These are phyloP conservation scores for Lipophrys pholis DNA, from an alignment of 2,113 vertebrate species.

Conservation along the genomic window DNA sequence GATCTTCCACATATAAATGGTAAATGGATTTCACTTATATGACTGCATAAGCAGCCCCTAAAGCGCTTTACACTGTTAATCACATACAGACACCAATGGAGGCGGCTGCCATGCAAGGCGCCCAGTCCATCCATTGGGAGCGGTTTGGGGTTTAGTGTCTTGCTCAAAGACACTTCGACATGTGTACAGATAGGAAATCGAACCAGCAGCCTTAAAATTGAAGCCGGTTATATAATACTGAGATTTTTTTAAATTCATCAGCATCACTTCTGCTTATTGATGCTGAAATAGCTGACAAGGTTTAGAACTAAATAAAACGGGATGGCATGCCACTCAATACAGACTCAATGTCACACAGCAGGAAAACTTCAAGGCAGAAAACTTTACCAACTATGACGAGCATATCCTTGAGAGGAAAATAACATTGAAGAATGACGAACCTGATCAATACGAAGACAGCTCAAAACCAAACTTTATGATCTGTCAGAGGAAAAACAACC, in stretches of 20 bases:
- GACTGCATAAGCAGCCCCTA: too few relatives aligned
- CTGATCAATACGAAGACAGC: constrained; percentile 57
- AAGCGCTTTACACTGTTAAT: too few relatives aligned
- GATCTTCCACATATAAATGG: constrained; percentile 2
- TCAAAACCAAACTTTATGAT: constrained; percentile 37
- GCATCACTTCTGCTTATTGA: constrained; percentile 35
- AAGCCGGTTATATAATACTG: constrained; percentile 32
- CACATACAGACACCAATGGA: too few relatives aligned
- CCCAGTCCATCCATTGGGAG: too few relatives aligned
- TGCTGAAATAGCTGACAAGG: constrained; percentile 36
- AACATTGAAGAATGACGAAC: constrained; percentile 34
- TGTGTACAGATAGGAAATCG: too few relatives aligned
- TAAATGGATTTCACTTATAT: too few relatives aligned
- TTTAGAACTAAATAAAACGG: too few relatives aligned
- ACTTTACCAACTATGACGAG: constrained; percentile 35
- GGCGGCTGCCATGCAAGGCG: too few relatives aligned
- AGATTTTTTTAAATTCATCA: constrained; percentile 15
- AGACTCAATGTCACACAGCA: constrained; percentile 49
- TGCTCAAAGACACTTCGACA: too few relatives aligned
- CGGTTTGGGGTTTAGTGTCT: too few relatives aligned
- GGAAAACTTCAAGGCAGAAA: too few relatives aligned
- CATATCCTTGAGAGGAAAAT: constrained; percentile 62
- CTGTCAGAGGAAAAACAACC: constrained; percentile 8
- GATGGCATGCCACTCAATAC: not conserved
- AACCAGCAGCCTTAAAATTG: too few relatives aligned